Conservation (phyloP, 2,797 vertebrate genomes). For the Bradypodion pumilum region DNA sequence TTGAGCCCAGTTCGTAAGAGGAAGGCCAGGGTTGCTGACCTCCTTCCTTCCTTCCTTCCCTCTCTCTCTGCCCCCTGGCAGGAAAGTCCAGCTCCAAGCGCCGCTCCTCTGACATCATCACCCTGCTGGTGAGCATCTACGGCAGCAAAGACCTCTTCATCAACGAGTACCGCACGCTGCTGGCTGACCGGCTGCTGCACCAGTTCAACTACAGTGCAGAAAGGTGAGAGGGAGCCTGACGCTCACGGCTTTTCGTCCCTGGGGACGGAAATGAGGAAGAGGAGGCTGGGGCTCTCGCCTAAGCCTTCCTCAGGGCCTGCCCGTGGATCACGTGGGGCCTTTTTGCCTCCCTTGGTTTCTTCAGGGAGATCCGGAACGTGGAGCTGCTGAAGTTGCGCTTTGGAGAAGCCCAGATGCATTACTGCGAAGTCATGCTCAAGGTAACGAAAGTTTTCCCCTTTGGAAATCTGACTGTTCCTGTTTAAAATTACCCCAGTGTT, state of each 20-base stretch:
- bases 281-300: too few species aligned
- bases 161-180: conserved; percentile 91
- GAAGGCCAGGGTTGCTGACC: too few species aligned
- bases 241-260: too few species aligned
- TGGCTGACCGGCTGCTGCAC: conserved; percentile 92
- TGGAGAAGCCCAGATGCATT: conserved; percentile 97
- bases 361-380: conserved; percentile 95
- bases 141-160: conserved; percentile 98
- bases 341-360: conserved; percentile 32
- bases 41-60: not conserved
- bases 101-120: conserved; percentile 97
- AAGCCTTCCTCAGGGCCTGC: not conserved
- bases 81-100: conserved; percentile 92
- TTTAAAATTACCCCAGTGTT: too few species aligned
- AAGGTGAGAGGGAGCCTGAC: conserved; percentile 75
- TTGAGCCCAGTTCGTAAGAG: not conserved
- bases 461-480: too few species aligned
- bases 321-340: rapidly evolving
- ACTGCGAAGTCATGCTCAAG: conserved; percentile 98
- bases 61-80: conserved; percentile 50
- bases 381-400: conserved; percentile 97
- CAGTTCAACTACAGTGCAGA: conserved; percentile 95
- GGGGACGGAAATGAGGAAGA: too few species aligned
- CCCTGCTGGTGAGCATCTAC: conserved; percentile 96
- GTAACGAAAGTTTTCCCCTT: too few species aligned